A percentile compares a stretch with the other conserved stretches of the same genome.
phyloP scores from a whole-genome alignment of 2,888 invertebrate species.

The Clivina fossor region DNA sequence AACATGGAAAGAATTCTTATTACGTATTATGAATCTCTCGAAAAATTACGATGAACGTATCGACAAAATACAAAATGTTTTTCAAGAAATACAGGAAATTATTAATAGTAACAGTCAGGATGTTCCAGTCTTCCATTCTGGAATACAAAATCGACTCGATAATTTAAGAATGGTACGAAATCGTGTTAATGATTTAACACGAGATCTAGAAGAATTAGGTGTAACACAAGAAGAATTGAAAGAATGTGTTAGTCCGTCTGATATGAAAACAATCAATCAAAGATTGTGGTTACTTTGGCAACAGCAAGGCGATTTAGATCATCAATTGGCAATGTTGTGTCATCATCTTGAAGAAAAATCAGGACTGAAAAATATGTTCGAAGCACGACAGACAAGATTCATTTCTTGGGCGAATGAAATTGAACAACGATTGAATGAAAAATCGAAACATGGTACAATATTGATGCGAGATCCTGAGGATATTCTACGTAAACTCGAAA shows the following conservation, averaged over 20 bases:
- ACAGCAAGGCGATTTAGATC: constrained; percentile 78
- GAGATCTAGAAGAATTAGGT: constrained; percentile 70
- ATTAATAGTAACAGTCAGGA: constrained; percentile 60
- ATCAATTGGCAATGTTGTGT: constrained; percentile 71
- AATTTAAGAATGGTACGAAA: constrained; percentile 63
- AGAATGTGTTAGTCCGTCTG: constrained; percentile 80
- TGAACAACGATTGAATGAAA: constrained; percentile 66
- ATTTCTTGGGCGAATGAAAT: constrained; percentile 70
- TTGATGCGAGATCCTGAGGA: constrained; percentile 70
- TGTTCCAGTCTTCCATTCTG: constrained; percentile 61
- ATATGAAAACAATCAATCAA: constrained; percentile 79
- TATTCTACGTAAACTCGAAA: constrained; percentile 68
- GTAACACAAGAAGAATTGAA: constrained; percentile 80
- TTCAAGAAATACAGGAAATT: constrained; percentile 65
- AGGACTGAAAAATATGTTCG: constrained; percentile 71
- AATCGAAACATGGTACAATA: constrained; percentile 54
- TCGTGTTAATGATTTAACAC: constrained; percentile 60
- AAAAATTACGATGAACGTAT: constrained; percentile 66
- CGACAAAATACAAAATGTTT: constrained; percentile 61
- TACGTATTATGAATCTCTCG: constrained; percentile 65
- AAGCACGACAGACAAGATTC: constrained; percentile 65
- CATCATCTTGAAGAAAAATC: constrained; percentile 74
- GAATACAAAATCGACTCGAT: constrained; percentile 66
- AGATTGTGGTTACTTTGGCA: constrained; percentile 76
- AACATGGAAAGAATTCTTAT: constrained; percentile 78